phyloP scores from a whole-genome alignment of 2,797 vertebrate species.

The Arctocebus calabarensis region DNA sequence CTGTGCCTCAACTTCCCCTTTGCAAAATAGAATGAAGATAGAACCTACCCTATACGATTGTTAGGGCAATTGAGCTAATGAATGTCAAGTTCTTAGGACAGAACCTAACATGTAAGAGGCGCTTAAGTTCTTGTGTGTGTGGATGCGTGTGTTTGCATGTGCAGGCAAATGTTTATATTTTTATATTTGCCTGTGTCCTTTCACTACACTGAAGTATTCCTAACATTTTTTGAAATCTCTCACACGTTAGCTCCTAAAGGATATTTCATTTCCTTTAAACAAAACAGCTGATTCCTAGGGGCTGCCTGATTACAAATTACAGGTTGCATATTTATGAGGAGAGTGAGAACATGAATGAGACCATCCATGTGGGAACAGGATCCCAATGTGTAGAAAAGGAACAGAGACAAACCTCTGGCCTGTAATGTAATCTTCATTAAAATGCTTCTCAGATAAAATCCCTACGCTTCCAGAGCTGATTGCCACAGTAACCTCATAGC shows the following conservation, averaged over 20 bases:
- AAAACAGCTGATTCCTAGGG: constrained; percentile 52
- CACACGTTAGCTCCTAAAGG: neutral
- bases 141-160: neutral
- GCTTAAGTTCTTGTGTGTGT: neutral
- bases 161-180: neutral
- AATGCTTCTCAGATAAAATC: constrained; percentile 66
- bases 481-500: constrained; percentile 36
- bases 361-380: neutral
- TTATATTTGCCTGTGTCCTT: neutral
- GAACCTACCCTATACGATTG: neutral
- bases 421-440: constrained; percentile 72
- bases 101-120: neutral
- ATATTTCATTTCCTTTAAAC: neutral
- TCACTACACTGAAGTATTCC: neutral
- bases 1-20: neutral
- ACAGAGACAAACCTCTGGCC: constrained; percentile 56
- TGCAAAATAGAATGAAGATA: constrained; percentile 14
- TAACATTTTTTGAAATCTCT: constrained; percentile 44
- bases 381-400: neutral
- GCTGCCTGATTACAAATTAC: constrained; percentile 36
- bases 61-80: neutral
- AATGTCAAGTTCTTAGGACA: neutral
- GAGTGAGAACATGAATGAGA: neutral
- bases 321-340: constrained; percentile 15
- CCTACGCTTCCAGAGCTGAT: constrained; percentile 30